phyloP scores from a whole-genome alignment of 2,797 vertebrate species.

The Spheniscus humboldti region DNA sequence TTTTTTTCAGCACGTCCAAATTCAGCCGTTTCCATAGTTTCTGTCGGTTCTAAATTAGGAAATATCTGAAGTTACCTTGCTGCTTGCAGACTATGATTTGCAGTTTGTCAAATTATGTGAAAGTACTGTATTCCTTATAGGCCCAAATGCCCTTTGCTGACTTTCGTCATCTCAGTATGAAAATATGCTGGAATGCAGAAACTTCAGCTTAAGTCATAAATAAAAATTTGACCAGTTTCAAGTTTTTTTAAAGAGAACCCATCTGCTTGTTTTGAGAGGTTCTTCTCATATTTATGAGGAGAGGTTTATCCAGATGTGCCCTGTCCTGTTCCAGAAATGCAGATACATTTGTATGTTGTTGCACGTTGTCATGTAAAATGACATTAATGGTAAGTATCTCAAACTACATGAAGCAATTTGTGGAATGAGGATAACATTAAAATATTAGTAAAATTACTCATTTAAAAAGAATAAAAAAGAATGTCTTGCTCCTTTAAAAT shows the following conservation, averaged over 20 bases:
- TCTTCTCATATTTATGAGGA: neutral
- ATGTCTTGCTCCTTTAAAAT: neutral
- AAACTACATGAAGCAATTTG: neutral
- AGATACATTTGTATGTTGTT: neutral
- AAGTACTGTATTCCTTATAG: neutral
- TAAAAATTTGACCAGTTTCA: neutral
- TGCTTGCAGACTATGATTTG: neutral
- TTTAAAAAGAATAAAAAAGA: neutral
- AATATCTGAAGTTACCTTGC: neutral
- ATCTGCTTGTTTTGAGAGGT: neutral
- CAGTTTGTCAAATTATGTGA: neutral
- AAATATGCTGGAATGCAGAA: neutral
- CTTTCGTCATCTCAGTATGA: neutral
- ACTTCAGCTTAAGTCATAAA: neutral
- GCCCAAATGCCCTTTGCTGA: neutral
- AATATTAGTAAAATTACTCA: neutral
- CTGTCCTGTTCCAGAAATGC: neutral
- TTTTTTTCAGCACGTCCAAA: rapidly evolving
- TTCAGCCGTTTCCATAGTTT: neutral
- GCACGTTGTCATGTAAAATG: neutral
- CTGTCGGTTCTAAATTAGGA: neutral
- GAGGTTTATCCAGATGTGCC: neutral
- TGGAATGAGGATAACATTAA: neutral
- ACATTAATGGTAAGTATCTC: neutral
- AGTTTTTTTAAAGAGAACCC: neutral